phyloP scores from a whole-genome alignment of 1,140 invertebrate genomes.

The Penaeus vannamei region DNA sequence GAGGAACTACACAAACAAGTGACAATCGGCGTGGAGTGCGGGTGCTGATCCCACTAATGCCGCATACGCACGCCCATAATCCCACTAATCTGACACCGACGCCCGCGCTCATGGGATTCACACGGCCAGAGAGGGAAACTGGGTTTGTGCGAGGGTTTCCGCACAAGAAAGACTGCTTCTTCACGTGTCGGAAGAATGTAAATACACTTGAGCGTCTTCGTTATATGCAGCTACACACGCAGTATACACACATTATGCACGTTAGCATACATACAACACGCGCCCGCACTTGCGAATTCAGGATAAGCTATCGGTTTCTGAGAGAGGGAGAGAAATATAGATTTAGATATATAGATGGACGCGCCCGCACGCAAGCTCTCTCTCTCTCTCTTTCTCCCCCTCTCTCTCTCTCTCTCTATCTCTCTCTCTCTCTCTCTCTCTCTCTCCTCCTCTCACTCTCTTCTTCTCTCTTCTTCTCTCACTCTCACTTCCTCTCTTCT shows the following conservation, averaged over 20 bases:
- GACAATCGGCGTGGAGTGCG: not conserved
- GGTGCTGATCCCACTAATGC: slow-evolving; percentile 38
- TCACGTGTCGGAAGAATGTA: no score
- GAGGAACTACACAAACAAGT: not conserved
- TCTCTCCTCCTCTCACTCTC: no score
- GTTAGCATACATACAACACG: no score
- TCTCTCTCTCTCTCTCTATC: not conserved
- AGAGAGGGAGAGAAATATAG: not conserved
- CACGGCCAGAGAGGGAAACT: not conserved
- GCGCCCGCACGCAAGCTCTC: no score
- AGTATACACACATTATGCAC: no score
- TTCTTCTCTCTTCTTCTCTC: not conserved
- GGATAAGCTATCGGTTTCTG: not conserved
- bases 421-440: slow-evolving; percentile 3
- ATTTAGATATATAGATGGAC: not conserved
- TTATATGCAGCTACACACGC: no score
- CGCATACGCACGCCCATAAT: slow-evolving; percentile 36
- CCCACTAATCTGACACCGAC: slow-evolving; percentile 43
- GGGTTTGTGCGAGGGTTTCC: no score
- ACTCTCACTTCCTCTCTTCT: not conserved
- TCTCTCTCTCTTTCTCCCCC: not conserved
- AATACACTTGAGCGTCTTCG: no score
- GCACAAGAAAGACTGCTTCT: no score
- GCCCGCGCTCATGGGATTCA: slow-evolving; percentile 29
- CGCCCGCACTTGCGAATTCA: no score